These are phyloP conservation scores for Sebastes hubbsi DNA, from an alignment of 2,797 vertebrate species.

Conservation along the genomic window DNA sequence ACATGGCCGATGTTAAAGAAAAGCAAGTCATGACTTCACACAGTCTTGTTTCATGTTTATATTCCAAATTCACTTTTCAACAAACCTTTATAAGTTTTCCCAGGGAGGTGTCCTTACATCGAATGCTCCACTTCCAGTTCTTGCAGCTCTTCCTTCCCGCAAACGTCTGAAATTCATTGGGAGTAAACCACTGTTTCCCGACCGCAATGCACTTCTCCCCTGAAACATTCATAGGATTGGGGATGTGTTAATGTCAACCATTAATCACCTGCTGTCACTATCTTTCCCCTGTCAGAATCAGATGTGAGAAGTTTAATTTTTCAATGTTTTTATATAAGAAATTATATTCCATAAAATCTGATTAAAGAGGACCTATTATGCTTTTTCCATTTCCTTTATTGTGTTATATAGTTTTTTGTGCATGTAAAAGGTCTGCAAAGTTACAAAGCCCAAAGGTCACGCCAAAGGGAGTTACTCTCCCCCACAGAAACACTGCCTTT, in stretches of 20 bases:
- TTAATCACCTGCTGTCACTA: not conserved
- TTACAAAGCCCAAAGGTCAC: not conserved
- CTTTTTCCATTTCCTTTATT: too few relatives aligned
- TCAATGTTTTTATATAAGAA: not conserved
- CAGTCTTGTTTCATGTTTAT: not conserved
- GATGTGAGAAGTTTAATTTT: not conserved
- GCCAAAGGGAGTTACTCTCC: too few relatives aligned
- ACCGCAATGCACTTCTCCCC: slow-evolving; percentile 69
- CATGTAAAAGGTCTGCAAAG: too few relatives aligned
- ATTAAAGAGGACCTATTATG: not conserved
- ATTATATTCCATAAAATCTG: not conserved
- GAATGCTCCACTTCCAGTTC: slow-evolving; percentile 80
- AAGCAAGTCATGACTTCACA: not conserved
- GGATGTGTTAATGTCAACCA: not conserved
- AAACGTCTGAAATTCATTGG: slow-evolving; percentile 67
- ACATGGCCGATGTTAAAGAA: not conserved
- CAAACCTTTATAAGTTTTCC: slow-evolving; percentile 71
- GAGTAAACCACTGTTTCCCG: slow-evolving; percentile 58
- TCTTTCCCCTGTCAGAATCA: not conserved
- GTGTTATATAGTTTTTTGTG: too few relatives aligned
- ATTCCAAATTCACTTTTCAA: not conserved
- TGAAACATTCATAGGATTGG: slow-evolving; percentile 34
- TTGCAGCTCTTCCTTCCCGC: slow-evolving; percentile 49
- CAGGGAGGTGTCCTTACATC: slow-evolving; percentile 45
- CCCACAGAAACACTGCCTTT: too few relatives aligned